A percentile compares a stretch with the other conserved stretches of the same genome.
phyloP scores from a whole-genome alignment of 2,797 vertebrate genomes.

The Agapornis canus region DNA sequence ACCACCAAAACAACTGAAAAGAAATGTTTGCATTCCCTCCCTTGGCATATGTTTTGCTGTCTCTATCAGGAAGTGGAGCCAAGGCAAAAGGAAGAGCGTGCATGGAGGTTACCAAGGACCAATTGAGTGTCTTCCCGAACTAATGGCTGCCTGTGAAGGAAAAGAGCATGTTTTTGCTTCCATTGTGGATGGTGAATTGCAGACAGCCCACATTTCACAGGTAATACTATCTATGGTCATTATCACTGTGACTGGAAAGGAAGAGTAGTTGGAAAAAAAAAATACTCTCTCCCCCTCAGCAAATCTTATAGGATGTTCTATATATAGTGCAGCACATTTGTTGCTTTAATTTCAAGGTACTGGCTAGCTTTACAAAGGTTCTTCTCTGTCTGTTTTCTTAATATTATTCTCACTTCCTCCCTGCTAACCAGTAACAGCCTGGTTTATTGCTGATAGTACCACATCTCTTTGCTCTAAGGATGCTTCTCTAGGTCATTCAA shows the following conservation, averaged over 20 bases:
- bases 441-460: not conserved
- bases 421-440: not conserved
- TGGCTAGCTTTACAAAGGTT: not conserved
- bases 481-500: conserved; percentile 8
- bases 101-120: conserved; percentile 74
- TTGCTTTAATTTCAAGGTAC: conserved; percentile 1
- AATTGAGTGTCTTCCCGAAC: conserved; percentile 92
- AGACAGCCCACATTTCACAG: conserved; percentile 83
- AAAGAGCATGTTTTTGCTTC: conserved; percentile 84
- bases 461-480: conserved; percentile 1
- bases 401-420: not conserved
- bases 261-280: not conserved
- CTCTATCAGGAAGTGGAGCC: conserved; percentile 83
- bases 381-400: not conserved
- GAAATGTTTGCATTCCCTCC: conserved; percentile 28
- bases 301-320: not conserved
- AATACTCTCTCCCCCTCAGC: not conserved
- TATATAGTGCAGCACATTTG: not conserved
- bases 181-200: conserved; percentile 83
- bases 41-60: conserved; percentile 5
- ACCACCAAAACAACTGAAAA: conserved; percentile 4
- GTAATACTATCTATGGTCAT: conserved; percentile 67
- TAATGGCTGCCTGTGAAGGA: conserved; percentile 88
- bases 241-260: not conserved
- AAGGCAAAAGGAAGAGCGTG: conserved; percentile 66